Evolutionary conservation across 1,140 invertebrate genomes (phyloP), one percentile per base, ranked within the genome.

Genomic region (Saccostrea cuccullata): DNA sequence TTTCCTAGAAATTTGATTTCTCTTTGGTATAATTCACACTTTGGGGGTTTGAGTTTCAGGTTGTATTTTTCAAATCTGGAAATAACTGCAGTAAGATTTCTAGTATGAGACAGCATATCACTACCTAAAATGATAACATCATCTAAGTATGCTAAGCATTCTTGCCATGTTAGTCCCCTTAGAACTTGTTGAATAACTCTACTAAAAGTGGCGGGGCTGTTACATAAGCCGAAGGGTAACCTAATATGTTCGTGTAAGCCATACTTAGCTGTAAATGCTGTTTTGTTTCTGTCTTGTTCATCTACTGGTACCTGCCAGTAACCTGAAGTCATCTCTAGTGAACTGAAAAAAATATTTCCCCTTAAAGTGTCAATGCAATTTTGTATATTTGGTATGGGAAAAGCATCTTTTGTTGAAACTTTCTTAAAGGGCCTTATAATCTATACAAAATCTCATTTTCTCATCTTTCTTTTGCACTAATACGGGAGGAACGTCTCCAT

Each of bases 211-310:
- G 67, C 87, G 6, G 91, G 90, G 30, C 70, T 82, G 55, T 90
- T 92, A 82, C 70, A 86, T 6, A 93, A 83, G n/a, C 91, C 89
- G 87, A 93, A 93, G 60, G 89, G 87, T 67, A 92, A 56, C 55
- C 84, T 58, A 8, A n/a, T n/a, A n/a, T n/a, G n/a, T n/a, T 90
- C 86, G 87, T 87, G 82, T 36, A 89, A 40, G 17, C 84, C 82
- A 64, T 86, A 88, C 55, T 89, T 89, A 0, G 84, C 86, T 20
- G 64, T 84, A 56, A 89, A 89, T 56, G 55, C 13, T 56, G 55
- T 56, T 56, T 56, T 56, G n/a, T n/a, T n/a, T n/a, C 13, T 6
- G 55, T 56, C 55, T 56, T 56, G 40, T 87, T 89, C 85, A 47
- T 86, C 85, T 12, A 84, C 55, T 67, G 40, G 23, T 1, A 86